phyloP scores from a whole-genome alignment of 2,113 vertebrate genomes.

The Festucalex cinctus region DNA sequence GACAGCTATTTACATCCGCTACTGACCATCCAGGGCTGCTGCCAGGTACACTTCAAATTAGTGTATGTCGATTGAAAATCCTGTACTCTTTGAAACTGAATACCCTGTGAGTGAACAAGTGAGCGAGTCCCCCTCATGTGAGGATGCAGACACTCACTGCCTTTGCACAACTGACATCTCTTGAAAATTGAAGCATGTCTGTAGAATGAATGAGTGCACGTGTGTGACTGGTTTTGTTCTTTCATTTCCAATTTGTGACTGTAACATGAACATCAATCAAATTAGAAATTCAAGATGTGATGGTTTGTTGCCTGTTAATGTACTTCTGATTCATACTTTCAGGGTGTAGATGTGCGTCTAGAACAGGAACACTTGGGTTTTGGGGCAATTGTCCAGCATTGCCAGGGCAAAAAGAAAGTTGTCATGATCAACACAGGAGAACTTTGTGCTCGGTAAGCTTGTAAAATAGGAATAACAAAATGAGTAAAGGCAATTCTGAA shows the following conservation, averaged over 20 bases:
- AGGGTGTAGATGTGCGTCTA: conserved; percentile 76
- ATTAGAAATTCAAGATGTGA: neutral
- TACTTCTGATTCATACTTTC: neutral
- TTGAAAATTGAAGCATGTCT: neutral
- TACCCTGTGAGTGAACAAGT: neutral
- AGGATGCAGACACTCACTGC: no score
- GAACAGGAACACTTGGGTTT: conserved; percentile 82
- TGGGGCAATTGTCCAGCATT: conserved; percentile 74
- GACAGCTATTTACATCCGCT: conserved; percentile 71
- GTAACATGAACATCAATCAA: neutral
- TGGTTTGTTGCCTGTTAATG: neutral
- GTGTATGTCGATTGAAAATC: neutral
- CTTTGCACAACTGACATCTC: neutral
- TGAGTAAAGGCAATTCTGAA: neutral
- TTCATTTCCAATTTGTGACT: neutral
- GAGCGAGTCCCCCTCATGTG: neutral
- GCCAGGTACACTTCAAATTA: conserved; percentile 59
- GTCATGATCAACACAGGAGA: conserved; percentile 79
- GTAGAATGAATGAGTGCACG: neutral
- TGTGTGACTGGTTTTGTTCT: neutral
- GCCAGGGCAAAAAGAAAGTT: conserved; percentile 65
- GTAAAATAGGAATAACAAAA: neutral
- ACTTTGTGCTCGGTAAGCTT: conserved; percentile 74
- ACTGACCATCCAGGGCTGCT: conserved; percentile 77
- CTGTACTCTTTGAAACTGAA: neutral